A percentile compares a stretch with the other conserved stretches of the same genome.
These are phyloP conservation scores for Sycophaga agraensis DNA, from an alignment of 1,140 invertebrate species.

Conservation along the genomic window DNA sequence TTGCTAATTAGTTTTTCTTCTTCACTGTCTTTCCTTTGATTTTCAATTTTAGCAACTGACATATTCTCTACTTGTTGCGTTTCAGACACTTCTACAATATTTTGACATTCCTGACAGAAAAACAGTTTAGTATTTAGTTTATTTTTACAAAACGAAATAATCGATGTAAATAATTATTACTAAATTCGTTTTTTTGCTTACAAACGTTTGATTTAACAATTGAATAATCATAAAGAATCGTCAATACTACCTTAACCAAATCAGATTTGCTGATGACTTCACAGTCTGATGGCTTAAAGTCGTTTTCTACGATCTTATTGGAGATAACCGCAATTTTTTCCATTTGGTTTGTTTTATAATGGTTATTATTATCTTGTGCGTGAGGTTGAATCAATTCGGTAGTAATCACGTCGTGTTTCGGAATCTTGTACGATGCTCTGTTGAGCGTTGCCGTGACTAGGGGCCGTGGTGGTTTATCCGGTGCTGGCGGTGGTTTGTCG, in stretches of 20 bases:
- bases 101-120: constrained; percentile 9
- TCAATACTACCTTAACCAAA: constrained; percentile 1
- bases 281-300: constrained; percentile 28
- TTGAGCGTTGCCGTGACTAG: constrained; percentile 48
- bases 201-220: too few species aligned
- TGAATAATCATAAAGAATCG: too few species aligned
- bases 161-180: background rate
- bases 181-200: background rate
- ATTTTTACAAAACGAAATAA: background rate
- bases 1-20: constrained; percentile 27
- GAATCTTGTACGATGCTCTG: constrained; percentile 44
- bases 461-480: constrained; percentile 63
- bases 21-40: constrained; percentile 25
- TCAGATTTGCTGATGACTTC: constrained; percentile 22
- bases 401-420: constrained; percentile 45
- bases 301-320: constrained; percentile 25
- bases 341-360: constrained; percentile 18
- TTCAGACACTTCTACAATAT: background rate
- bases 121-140: background rate
- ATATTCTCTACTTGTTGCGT: background rate
- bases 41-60: constrained; percentile 5
- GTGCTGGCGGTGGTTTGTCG: constrained; percentile 55
- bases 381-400: constrained; percentile 40
- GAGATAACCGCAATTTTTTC: constrained; percentile 31
- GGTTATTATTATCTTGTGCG: constrained; percentile 19